Conservation (phyloP, 2,797 vertebrate genomes). For the Rhynchotus rufescens region DNA sequence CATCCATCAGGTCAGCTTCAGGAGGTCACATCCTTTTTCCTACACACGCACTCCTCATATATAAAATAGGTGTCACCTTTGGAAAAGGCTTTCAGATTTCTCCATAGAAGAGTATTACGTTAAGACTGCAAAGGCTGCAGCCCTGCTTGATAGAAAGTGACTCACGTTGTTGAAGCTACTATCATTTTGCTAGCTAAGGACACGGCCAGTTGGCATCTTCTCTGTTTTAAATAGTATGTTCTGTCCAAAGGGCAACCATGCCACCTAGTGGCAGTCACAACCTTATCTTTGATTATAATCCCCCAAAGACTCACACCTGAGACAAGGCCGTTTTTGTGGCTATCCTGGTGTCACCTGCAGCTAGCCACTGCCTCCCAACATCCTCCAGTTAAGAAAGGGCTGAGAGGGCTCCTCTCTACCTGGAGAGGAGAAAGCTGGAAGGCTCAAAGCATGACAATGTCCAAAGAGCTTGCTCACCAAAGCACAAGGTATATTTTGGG, state of each 20-base stretch:
- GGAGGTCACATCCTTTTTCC: neutral
- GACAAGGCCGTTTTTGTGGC: neutral
- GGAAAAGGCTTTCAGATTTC: neutral
- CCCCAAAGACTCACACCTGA: rapidly evolving
- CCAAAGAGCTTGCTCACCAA: neutral
- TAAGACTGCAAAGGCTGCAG: neutral
- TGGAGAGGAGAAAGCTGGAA: neutral
- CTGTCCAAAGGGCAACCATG: neutral
- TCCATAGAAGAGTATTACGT: neutral
- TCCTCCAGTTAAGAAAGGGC: neutral
- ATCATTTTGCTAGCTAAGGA: neutral
- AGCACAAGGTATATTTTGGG: neutral
- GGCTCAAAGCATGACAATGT: neutral
- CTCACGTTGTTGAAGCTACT: neutral
- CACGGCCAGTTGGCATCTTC: neutral
- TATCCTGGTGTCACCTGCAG: neutral
- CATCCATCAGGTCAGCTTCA: neutral
- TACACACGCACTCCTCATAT: rapidly evolving
- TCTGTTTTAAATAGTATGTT: neutral
- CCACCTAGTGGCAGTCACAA: conserved; percentile 47
- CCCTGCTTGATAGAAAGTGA: rapidly evolving
- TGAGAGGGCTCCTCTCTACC: neutral
- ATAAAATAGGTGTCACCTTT: neutral
- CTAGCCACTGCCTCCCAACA: neutral
- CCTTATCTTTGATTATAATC: rapidly evolving